Evolutionary conservation across 2,888 invertebrate species (phyloP).

Genomic region (Pseudolycoriella hygida): DNA sequence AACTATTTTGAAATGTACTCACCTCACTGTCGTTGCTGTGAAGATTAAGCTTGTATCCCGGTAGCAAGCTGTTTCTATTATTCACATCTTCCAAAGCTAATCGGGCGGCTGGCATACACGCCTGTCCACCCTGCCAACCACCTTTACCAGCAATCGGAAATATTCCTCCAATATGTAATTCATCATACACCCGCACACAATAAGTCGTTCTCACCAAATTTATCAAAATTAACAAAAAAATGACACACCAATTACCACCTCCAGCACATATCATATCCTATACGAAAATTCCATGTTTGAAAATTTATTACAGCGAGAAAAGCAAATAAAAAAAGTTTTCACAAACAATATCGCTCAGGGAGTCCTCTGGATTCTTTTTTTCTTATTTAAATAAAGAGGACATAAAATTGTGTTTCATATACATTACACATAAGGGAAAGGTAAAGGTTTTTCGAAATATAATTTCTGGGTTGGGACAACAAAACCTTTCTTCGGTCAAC

Average conservation of each 20-base stretch:
- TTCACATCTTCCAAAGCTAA: constrained; percentile 95
- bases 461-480: too few relatives aligned
- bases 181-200: constrained; percentile 34
- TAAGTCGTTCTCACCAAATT: constrained; percentile 24
- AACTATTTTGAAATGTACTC: constrained; percentile 22
- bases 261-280: constrained; percentile 30
- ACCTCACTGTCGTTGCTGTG: constrained; percentile 97
- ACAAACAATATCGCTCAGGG: too few relatives aligned
- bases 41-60: constrained; percentile 76
- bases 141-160: constrained; percentile 94
- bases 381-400: neutral
- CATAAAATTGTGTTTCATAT: too few relatives aligned
- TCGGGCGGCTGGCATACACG: constrained; percentile 93
- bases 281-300: neutral
- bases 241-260: constrained; percentile 14
- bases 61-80: constrained; percentile 66
- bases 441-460: too few relatives aligned
- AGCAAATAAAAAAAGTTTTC: too few relatives aligned
- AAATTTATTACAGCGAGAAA: too few relatives aligned
- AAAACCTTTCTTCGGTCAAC: too few relatives aligned
- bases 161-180: constrained; percentile 90
- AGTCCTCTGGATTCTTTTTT: neutral
- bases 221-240: constrained; percentile 1
- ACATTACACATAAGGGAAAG: too few relatives aligned
- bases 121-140: constrained; percentile 73